These are phyloP conservation scores for Phodopus roborovskii DNA, from an alignment of 2,113 vertebrate species.

Conservation along the genomic window DNA sequence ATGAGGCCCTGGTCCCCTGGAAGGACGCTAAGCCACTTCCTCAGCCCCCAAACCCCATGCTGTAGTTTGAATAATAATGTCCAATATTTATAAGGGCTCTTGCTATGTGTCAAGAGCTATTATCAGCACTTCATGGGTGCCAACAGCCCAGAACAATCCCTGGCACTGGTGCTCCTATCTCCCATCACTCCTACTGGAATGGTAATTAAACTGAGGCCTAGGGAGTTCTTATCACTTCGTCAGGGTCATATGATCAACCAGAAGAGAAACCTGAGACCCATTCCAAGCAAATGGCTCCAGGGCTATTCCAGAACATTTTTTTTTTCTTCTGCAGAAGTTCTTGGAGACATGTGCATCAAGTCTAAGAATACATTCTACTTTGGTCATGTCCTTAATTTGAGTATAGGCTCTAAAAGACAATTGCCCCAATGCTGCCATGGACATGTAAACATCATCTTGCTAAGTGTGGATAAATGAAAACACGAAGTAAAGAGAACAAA, in stretches of 20 bases:
- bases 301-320: accelerated
- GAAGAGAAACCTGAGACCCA: not conserved
- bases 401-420: not conserved
- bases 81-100: not conserved
- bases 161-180: not conserved
- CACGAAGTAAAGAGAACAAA: conserved; percentile 27
- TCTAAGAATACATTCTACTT: not conserved
- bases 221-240: not conserved
- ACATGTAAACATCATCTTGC: not conserved
- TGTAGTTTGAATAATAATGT: not conserved
- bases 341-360: not conserved
- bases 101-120: not conserved
- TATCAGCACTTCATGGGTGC: not conserved
- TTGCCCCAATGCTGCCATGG: not conserved
- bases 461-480: conserved; percentile 17
- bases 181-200: not conserved
- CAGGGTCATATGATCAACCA: not conserved
- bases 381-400: not conserved
- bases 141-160: not conserved
- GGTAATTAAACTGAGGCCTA: not conserved
- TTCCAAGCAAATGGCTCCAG: too few relatives aligned
- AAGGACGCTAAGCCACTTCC: not conserved
- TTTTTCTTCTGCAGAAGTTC: not conserved
- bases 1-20: too few relatives aligned
- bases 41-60: not conserved